These are phyloP conservation scores for Stichodactyla helianthus DNA, from an alignment of 64 coral and sea anemone genomes.

Conservation along the genomic window DNA sequence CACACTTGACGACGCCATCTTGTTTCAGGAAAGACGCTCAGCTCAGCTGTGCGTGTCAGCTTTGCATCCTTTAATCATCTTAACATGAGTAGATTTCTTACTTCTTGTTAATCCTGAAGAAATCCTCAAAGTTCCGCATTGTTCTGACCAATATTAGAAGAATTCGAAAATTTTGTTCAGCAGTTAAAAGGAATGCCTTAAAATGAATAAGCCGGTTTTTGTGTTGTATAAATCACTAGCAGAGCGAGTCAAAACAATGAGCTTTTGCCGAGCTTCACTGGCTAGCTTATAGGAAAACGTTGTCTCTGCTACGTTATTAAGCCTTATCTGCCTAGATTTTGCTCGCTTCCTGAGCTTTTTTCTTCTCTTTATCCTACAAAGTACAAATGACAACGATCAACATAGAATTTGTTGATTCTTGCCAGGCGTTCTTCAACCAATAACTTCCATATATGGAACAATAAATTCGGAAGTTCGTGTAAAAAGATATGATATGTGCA, in stretches of 20 bases:
- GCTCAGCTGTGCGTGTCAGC: background rate
- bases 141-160: background rate
- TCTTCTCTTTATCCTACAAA: background rate
- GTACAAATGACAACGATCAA: background rate
- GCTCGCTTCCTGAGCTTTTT: background rate
- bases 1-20: conserved; percentile 17
- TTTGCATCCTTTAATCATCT: background rate
- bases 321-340: background rate
- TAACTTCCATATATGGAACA: conserved; percentile 6
- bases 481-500: background rate
- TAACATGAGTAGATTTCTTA: background rate
- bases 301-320: background rate
- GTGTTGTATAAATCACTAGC: background rate
- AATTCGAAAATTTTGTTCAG: background rate
- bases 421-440: background rate
- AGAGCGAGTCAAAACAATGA: background rate
- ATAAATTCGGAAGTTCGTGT: background rate
- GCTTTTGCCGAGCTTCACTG: background rate
- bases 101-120: background rate
- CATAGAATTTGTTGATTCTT: background rate
- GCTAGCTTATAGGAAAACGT: background rate
- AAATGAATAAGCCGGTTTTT: background rate
- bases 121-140: background rate
- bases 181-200: background rate
- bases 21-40: background rate